These are phyloP conservation scores for Ammodramus savannarum DNA, from an alignment of 2,113 vertebrate genomes.

Conservation along the genomic window DNA sequence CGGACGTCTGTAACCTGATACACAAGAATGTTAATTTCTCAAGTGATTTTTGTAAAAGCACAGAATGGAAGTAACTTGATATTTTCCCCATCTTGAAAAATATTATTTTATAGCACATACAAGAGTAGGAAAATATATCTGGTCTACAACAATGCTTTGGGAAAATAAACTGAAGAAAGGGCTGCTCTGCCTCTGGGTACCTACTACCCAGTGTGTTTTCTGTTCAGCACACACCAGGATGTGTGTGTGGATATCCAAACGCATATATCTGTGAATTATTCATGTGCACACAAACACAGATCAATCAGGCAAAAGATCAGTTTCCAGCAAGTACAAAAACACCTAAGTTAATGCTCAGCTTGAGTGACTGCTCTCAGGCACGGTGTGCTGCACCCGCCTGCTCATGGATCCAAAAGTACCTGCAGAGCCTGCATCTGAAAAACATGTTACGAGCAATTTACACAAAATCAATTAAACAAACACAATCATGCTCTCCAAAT, in stretches of 20 bases:
- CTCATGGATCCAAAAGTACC: rapidly evolving
- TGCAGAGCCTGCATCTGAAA: background rate
- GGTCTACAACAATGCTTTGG: background rate
- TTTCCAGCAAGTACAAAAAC: background rate
- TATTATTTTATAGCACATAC: background rate
- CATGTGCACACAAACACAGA: conserved; percentile 5
- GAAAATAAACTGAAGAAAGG: background rate
- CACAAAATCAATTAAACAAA: background rate
- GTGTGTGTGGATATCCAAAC: background rate
- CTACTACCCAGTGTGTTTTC: rapidly evolving
- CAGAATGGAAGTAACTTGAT: background rate
- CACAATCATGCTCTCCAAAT: background rate
- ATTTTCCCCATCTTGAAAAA: background rate
- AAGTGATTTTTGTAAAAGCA: conserved; percentile 21
- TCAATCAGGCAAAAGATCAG: background rate
- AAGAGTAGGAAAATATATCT: background rate
- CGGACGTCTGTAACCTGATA: background rate
- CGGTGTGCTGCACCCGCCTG: rapidly evolving
- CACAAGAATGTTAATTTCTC: conserved; percentile 28
- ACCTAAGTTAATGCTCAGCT: background rate
- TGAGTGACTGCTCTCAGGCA: background rate
- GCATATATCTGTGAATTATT: background rate
- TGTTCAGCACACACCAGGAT: background rate
- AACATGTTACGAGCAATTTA: background rate
- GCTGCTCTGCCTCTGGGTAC: background rate